Base-by-base conservation (phyloP, 1,140 invertebrate species). In the Cryptotermes secundus region DNA sequence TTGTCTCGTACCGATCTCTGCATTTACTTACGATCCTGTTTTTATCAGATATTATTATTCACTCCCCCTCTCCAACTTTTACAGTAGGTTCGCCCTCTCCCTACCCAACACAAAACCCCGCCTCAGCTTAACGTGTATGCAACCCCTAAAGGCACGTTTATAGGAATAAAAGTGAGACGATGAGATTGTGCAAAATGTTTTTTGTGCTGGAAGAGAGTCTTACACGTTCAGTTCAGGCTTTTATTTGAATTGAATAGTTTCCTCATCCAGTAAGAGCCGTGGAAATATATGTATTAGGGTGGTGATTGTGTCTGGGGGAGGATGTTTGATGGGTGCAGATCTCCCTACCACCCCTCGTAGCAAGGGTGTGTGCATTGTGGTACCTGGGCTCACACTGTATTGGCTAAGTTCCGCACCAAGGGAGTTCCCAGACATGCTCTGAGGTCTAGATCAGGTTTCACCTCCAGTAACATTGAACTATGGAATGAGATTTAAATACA, bases 211-310 rank as follows among this genome's bases (percentile, higher is more conserved):
- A 72, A 72, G 59, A 26, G 59, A 31, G 59, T 7, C 59, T 72
- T 72, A 14, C 59, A n/a, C 26, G 59, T 72, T 72, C 31, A 31
- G 59, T 72, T 72, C 59, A 31, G 59, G 59, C 45, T 72, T 72
- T 72, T 72, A 72, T 72, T 72, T 72, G 26, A 72, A 72, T 72
- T n/a, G 59, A 72, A 72, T 72, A 31, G 59, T 31, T 31, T 72
- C 26, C 26, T n/a, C 59, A n/a, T 9, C 59, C 59, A 72, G 31
- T 72, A 72, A n/a, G 59, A 72, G 59, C n/a, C 59, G 59, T 31
- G 26, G 59, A 72, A 72, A 72, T 26, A 72, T 31, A 31, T 72
- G 59, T n/a, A n/a, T 72, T 72, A 72, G n/a, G 59, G 59, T 72
- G 26, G 59, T 31, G 9, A 49, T 49, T 49, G 45, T 49, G 59